Conservation (phyloP, 2,797 vertebrate genomes). For the Allobates femoralis region DNA sequence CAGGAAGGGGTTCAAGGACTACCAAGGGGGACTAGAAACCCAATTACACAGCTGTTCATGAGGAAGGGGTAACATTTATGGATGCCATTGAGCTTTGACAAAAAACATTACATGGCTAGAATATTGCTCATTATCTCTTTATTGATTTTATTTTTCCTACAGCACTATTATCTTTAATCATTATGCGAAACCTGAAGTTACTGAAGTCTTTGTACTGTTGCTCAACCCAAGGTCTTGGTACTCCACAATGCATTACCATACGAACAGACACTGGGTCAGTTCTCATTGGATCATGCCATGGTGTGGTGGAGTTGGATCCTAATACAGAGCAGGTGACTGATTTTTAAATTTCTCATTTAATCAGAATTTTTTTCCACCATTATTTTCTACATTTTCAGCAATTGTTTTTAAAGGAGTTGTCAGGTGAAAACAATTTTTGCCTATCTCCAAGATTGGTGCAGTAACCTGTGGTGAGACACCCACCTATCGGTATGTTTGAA, state of each 20-base stretch:
- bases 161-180: conserved; percentile 28
- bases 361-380: not conserved
- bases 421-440: too few relatives aligned
- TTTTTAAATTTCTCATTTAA: not conserved
- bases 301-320: conserved; percentile 82
- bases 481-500: too few relatives aligned
- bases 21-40: too few relatives aligned
- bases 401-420: not conserved
- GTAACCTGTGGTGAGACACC: too few relatives aligned
- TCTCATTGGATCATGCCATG: conserved; percentile 79
- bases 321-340: conserved; percentile 77
- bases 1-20: too few relatives aligned
- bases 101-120: not conserved
- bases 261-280: conserved; percentile 76
- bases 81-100: too few relatives aligned
- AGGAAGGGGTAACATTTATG: too few relatives aligned
- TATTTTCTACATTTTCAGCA: not conserved
- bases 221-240: conserved; percentile 73
- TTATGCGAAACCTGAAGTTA: conserved; percentile 91
- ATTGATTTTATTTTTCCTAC: not conserved
- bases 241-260: conserved; percentile 80
- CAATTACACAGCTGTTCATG: too few relatives aligned
- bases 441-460: too few relatives aligned
- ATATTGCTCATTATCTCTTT: not conserved
- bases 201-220: conserved; percentile 73